Evolutionary conservation across 2,888 invertebrate genomes (phyloP).

Genomic region (Podotricha telesiphe): DNA sequence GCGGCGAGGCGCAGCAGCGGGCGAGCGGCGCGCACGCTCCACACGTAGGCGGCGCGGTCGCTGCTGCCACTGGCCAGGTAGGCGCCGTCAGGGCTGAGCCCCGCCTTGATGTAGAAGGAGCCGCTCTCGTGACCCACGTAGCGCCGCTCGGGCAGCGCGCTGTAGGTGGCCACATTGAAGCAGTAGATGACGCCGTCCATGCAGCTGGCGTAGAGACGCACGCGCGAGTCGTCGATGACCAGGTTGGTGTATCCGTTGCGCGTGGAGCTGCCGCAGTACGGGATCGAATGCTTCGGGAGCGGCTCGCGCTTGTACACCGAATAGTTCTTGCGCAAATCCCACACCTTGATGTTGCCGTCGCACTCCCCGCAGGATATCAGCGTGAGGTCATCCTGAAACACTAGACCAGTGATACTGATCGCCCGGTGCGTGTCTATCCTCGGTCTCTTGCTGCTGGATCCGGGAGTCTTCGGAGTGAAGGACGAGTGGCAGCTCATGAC

Average conservation of each 20-base stretch:
- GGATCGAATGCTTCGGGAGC: slow-evolving; percentile 87
- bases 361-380: slow-evolving; percentile 94
- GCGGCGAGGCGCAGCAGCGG: slow-evolving; percentile 89
- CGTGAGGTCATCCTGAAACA: slow-evolving; percentile 91
- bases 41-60: slow-evolving; percentile 93
- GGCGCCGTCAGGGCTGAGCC: slow-evolving; percentile 90
- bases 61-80: slow-evolving; percentile 95
- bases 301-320: slow-evolving; percentile 87
- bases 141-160: slow-evolving; percentile 85
- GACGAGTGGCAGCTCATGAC: slow-evolving; percentile 87
- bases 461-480: slow-evolving; percentile 75
- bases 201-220: slow-evolving; percentile 92
- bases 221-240: slow-evolving; percentile 87
- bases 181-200: slow-evolving; percentile 94
- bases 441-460: slow-evolving; percentile 77
- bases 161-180: slow-evolving; percentile 89
- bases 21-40: slow-evolving; percentile 86
- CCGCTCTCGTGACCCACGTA: slow-evolving; percentile 90
- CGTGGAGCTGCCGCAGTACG: slow-evolving; percentile 88
- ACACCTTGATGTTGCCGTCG: slow-evolving; percentile 93
- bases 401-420: slow-evolving; percentile 91
- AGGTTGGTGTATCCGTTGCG: slow-evolving; percentile 90
- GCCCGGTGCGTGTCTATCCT: slow-evolving; percentile 80
- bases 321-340: slow-evolving; percentile 94
- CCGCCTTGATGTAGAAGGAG: slow-evolving; percentile 93